Evolutionary conservation across 1,140 invertebrate genomes (phyloP), one percentile per base, ranked within the genome.

Genomic region (Episyrphus balteatus): DNA sequence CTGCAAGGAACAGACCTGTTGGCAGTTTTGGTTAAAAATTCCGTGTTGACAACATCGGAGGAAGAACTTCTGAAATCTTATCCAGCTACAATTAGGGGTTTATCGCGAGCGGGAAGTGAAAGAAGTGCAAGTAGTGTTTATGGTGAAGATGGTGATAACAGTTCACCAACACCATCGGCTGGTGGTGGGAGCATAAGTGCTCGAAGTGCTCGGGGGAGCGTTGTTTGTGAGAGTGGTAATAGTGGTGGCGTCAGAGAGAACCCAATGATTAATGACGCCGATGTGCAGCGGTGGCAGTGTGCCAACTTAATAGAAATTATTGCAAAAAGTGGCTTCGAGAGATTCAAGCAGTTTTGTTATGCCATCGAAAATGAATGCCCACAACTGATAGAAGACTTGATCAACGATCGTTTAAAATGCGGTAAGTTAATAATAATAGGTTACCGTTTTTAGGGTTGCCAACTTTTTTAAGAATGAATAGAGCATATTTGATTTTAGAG

Each of bases 321-420:
- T 34, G 66, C 71, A 34, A 67, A 71, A 41, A 75, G 70, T 53
- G 73, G 74, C 30, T 74, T 75, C 44, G 68, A 73, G 50, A 73
- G 72, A 45, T 75, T 75, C 53, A 68, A 73, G 43, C 70, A 75
- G 55, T 74, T 75, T 51, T 75, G 73, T 49, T 74, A 73, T 50
- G 73, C 72, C 34, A 66, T 75, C 46, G 74, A 75, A 47, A 68
- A 68, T 44, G 72, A 75, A 53, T 75, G 73, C 49, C 73, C 74
- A 33, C 70, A 75, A 54, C 61, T 75, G 47, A 65, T 75, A 42
- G 72, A 73, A 52, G 69, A 73, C 61, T 61, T 75, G 49, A 67
- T 68, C 48, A 67, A 65, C 54, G 65, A 68, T 65, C 64, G 65
- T 49, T 58, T 62, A 7, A 68, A 63, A 46, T 61, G 55, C 49